Evolutionary conservation across 2,888 invertebrate species (phyloP), one percentile per base, ranked within the genome.

Genomic region (Cephonodes hylas): DNA sequence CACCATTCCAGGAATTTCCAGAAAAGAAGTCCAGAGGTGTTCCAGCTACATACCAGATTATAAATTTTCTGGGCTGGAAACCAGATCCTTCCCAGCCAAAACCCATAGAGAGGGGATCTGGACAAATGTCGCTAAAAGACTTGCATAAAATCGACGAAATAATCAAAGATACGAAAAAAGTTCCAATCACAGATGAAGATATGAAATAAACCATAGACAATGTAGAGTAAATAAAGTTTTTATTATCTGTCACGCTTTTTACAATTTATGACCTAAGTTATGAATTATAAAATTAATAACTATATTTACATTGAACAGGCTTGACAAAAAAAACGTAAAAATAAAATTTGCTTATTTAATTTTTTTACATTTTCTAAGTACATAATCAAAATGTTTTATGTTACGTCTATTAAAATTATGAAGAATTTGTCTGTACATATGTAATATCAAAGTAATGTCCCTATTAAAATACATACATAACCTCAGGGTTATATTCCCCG

Each of bases 61-160:
- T 99, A 58, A 97, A 98, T 85, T 96, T 99, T 91, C 95, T 99
- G 10, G 99, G 98, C 0, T 99, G 99, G 99, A 99, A 99, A 81
- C 99, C 99, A 0, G 97, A 98, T 77, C 95, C 96, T 0, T 95
- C 96, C 6, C 97, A 98, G 87, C 97, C 97, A 0, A 94, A 95
- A 79, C 96, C 98, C 0, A 87, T 97, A 18, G 89, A 94, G 66
- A 86, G 98, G 67, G 99, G 99, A 0, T 94, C 95, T 0, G 97
- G 96, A 0, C 94, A 97, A 72, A 93, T 98, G 0, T 98, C 98
- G 0, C 85, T 99, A 0, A 98, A 97, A 82, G 97, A 98, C 77
- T 85, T 99, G 23, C 93, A 96, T 67, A 94, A 80, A 68, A 89
- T 97, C 1, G 94, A 96, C 70, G 93, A 96, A 76, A 94, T 96